Percentiles rank a stretch among this genome's conserved stretches.
phyloP scores from a whole-genome alignment of 2,113 vertebrate genomes.

The Heloderma charlesbogerti region DNA sequence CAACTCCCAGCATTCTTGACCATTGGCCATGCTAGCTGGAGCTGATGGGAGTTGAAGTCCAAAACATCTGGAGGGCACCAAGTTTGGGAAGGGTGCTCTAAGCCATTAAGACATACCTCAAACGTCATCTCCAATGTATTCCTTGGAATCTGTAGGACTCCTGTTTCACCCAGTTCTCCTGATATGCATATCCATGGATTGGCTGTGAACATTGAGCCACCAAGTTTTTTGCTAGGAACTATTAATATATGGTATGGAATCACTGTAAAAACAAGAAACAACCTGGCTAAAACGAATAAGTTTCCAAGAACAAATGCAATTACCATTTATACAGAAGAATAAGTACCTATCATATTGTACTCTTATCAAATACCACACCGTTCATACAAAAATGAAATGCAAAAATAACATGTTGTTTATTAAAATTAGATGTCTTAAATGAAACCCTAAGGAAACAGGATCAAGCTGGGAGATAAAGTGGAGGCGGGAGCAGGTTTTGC shows the following conservation, averaged over 20 bases:
- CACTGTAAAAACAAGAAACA: conserved; percentile 81
- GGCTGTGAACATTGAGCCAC: conserved; percentile 98
- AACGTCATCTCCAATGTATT: conserved; percentile 96
- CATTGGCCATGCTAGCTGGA: too few species aligned
- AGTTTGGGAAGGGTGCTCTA: background rate
- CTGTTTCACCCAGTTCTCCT: conserved; percentile 95
- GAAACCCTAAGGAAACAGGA: background rate
- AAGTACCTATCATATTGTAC: background rate
- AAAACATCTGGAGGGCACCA: too few species aligned
- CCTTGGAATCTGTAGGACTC: conserved; percentile 93
- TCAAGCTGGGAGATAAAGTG: background rate
- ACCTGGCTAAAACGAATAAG: background rate
- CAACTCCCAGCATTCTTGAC: too few species aligned
- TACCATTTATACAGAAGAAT: background rate
- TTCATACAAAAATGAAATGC: background rate
- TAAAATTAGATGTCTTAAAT: conserved; percentile 19
- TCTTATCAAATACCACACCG: background rate
- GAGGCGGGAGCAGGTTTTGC: background rate
- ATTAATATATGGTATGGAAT: conserved; percentile 97
- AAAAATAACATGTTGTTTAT: background rate
- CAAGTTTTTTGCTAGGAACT: conserved; percentile 95
- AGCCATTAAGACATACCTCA: conserved; percentile 83
- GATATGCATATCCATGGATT: conserved; percentile 99
- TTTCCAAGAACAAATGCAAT: background rate
- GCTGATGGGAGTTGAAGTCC: too few species aligned